Evolutionary conservation across 1,140 invertebrate genomes (phyloP).

Genomic region (Hyles euphorbiae): DNA sequence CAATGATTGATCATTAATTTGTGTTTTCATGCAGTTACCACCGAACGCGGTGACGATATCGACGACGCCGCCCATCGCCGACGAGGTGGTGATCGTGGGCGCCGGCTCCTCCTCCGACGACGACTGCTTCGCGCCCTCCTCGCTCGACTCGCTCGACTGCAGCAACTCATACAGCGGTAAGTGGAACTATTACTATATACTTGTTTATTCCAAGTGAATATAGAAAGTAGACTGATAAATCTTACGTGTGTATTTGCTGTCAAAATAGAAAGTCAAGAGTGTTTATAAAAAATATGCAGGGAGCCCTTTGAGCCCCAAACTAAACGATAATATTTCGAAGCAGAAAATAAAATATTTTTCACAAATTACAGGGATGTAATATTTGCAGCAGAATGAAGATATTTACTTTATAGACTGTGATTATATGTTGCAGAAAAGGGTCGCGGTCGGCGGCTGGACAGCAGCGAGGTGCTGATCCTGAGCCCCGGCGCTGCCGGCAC

Average conservation of each 20-base stretch:
- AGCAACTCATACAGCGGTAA: slow-evolving; percentile 70
- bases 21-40: slow-evolving; percentile 41
- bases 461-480: slow-evolving; percentile 87
- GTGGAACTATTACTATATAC: neutral
- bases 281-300: too few relatives aligned
- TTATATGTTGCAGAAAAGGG: slow-evolving; percentile 37
- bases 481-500: slow-evolving; percentile 77
- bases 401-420: neutral
- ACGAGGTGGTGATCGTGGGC: slow-evolving; percentile 86
- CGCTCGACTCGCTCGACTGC: slow-evolving; percentile 84
- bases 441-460: slow-evolving; percentile 80
- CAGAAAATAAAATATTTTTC: too few relatives aligned
- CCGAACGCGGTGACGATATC: slow-evolving; percentile 87
- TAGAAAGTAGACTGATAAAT: neutral
- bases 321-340: too few relatives aligned
- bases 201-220: neutral
- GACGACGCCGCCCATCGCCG: slow-evolving; percentile 75
- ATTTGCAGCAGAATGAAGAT: neutral
- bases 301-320: too few relatives aligned
- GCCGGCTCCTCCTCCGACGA: slow-evolving; percentile 86
- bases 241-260: neutral
- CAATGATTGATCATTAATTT: too few relatives aligned
- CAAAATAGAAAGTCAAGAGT: too few relatives aligned
- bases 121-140: slow-evolving; percentile 78
- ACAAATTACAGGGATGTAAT: neutral